Percentiles rank a stretch among this genome's conserved stretches.
These are phyloP conservation scores for Augiades crinisus DNA, from an alignment of 2,888 invertebrate genomes.

Conservation along the genomic window DNA sequence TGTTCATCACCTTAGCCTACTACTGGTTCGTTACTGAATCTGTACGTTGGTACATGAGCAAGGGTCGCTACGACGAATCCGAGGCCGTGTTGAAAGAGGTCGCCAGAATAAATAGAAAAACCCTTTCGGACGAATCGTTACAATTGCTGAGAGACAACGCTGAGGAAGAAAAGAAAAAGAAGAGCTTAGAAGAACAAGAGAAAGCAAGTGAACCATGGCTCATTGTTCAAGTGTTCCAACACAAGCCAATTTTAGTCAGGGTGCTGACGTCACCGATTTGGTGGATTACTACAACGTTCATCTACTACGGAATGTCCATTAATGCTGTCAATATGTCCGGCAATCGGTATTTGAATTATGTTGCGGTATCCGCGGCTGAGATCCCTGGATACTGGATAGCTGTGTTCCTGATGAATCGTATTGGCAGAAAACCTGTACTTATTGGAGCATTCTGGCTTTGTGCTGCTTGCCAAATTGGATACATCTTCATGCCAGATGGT, in stretches of 20 bases:
- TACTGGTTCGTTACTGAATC: conserved; percentile 86
- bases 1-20: conserved; percentile 83
- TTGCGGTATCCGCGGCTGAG: conserved; percentile 81
- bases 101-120: conserved; percentile 80
- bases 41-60: conserved; percentile 87
- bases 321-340: conserved; percentile 85
- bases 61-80: conserved; percentile 84
- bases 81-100: conserved; percentile 82
- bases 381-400: conserved; percentile 84
- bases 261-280: conserved; percentile 82
- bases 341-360: conserved; percentile 85
- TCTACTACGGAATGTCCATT: conserved; percentile 87
- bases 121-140: conserved; percentile 52
- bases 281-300: conserved; percentile 86
- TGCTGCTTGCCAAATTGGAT: conserved; percentile 34
- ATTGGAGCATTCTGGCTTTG: conserved; percentile 37
- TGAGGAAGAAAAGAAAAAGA: conserved; percentile 44
- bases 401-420: conserved; percentile 76
- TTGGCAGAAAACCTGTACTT: conserved; percentile 55
- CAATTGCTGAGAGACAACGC: conserved; percentile 42
- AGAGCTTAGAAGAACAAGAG: conserved; percentile 36
- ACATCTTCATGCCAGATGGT: conserved; percentile 36
- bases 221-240: conserved; percentile 49
- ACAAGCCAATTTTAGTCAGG: conserved; percentile 49
- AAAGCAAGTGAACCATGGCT: conserved; percentile 52